Percentiles rank a stretch among this genome's conserved stretches.
phyloP scores from a whole-genome alignment of 2,888 invertebrate genomes.

The Leptinotarsa juncta region DNA sequence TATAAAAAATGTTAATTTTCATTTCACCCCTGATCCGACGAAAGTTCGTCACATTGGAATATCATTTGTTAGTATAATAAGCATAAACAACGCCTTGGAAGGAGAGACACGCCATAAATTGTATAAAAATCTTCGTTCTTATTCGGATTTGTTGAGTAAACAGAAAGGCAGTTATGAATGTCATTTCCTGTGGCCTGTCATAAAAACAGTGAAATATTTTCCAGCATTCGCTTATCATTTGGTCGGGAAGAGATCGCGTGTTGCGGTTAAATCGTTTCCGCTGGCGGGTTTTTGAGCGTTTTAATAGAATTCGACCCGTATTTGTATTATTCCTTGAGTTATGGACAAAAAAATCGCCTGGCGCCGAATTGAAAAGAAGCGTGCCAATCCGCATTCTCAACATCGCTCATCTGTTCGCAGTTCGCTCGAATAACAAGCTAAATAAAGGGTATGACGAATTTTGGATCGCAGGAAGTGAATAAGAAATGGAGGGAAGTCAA shows the following conservation, averaged over 20 bases:
- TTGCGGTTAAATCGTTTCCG: conserved; percentile 46
- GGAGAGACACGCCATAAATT: conserved; percentile 10
- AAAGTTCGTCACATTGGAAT: conserved; percentile 16
- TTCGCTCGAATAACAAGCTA: neutral
- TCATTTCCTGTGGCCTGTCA: conserved; percentile 49
- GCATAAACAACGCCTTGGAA: conserved; percentile 14
- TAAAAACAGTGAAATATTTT: conserved; percentile 49
- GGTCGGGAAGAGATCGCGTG: conserved; percentile 42
- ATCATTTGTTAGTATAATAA: conserved; percentile 33
- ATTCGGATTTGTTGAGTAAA: conserved; percentile 39
- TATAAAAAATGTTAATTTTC: too few relatives aligned
- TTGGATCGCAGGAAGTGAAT: neutral
- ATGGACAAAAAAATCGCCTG: conserved; percentile 37
- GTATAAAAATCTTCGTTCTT: conserved; percentile 9
- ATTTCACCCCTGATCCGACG: too few relatives aligned
- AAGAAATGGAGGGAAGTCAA: neutral
- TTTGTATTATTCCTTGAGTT: conserved; percentile 37
- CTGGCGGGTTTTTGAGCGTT: conserved; percentile 39
- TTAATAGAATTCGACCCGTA: conserved; percentile 42
- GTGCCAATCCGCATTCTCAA: neutral
- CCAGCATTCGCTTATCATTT: conserved; percentile 47
- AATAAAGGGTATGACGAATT: neutral
- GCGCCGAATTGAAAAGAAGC: conserved; percentile 28
- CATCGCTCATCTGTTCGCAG: neutral
- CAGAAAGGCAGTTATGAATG: conserved; percentile 47